phyloP scores from a whole-genome alignment of 2,888 invertebrate genomes.

The Ypsolopha sequella region DNA sequence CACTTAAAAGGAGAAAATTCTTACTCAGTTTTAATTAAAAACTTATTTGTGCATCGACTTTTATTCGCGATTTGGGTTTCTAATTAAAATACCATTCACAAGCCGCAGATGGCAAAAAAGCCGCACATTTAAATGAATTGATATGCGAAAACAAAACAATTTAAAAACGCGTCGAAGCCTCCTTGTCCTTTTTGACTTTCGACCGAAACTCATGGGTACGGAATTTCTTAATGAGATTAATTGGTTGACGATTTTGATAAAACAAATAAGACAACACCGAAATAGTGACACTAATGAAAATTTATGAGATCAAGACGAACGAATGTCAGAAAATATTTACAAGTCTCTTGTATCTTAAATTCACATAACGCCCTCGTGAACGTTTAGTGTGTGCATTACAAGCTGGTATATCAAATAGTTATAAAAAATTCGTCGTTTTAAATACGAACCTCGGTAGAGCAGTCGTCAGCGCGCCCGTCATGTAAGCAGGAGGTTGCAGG shows the following conservation, averaged over 20 bases:
- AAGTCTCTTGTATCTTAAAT: no score
- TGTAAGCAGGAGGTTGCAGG: no score
- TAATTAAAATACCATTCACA: slow-evolving; percentile 60
- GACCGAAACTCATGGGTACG: slow-evolving; percentile 15
- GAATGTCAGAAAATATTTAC: no score
- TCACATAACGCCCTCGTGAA: no score
- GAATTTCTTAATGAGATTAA: slow-evolving; percentile 66
- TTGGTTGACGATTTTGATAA: slow-evolving; percentile 48
- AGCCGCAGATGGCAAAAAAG: slow-evolving; percentile 16
- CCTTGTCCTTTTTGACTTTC: neutral
- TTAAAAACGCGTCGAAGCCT: neutral
- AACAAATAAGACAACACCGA: slow-evolving; percentile 38
- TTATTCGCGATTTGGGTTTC: neutral
- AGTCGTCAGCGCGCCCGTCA: no score
- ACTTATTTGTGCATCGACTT: neutral
- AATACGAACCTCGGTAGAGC: no score
- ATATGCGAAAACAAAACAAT: neutral
- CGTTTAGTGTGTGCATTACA: no score
- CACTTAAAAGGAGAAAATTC: no score
- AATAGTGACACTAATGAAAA: slow-evolving; percentile 46
- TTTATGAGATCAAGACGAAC: slow-evolving; percentile 23
- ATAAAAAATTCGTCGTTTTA: no score
- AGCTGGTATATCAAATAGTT: no score
- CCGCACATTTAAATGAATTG: slow-evolving; percentile 8
- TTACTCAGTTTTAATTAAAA: slow-evolving; percentile 15